These are phyloP conservation scores for Eolophus roseicapilla DNA, from an alignment of 2,113 vertebrate species.

Conservation along the genomic window DNA sequence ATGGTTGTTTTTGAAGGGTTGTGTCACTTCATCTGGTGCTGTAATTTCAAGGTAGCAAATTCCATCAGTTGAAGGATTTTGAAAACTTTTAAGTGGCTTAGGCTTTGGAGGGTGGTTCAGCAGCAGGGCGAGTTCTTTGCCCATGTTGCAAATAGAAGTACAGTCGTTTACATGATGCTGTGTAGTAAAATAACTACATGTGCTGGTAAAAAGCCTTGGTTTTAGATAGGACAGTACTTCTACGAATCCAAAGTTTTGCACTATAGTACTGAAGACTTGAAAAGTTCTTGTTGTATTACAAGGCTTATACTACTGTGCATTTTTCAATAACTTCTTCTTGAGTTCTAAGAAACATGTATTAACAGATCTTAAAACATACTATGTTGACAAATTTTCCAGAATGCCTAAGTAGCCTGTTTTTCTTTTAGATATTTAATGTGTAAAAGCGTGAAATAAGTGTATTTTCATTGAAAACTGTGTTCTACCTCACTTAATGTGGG, in stretches of 20 bases:
- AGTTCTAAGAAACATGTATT: accelerated
- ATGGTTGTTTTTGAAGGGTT: not conserved
- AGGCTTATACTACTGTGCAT: accelerated
- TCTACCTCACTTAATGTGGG: not conserved
- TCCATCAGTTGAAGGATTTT: accelerated
- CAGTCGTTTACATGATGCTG: accelerated
- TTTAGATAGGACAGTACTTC: not conserved
- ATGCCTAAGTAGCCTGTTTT: not conserved
- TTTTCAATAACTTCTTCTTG: not conserved
- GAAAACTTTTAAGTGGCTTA: accelerated
- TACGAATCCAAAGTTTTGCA: not conserved
- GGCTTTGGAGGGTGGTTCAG: not conserved
- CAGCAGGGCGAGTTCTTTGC: not conserved
- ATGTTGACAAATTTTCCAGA: not conserved
- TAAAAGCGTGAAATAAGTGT: not conserved
- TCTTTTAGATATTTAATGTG: not conserved
- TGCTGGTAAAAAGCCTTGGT: not conserved
- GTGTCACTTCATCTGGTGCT: not conserved
- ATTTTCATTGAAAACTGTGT: not conserved
- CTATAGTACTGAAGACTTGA: not conserved
- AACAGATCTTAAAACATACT: not conserved
- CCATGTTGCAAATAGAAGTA: accelerated
- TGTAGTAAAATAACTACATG: not conserved
- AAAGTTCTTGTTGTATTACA: not conserved
- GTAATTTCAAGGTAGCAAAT: not conserved